A percentile compares a stretch with the other conserved stretches of the same genome.
phyloP scores from a whole-genome alignment of 2,113 vertebrate genomes.

The Phasianus colchicus region DNA sequence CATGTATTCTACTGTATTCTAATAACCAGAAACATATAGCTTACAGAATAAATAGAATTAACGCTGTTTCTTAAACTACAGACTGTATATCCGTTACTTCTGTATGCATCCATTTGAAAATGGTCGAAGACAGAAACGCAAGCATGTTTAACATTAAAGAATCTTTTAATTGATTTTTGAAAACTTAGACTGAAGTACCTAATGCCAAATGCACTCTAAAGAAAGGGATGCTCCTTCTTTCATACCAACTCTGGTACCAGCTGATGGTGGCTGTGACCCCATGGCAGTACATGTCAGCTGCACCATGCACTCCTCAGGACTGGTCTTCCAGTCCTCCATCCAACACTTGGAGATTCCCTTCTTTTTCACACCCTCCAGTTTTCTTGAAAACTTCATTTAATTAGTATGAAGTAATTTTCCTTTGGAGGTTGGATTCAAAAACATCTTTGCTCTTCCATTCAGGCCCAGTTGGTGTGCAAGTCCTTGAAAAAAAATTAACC shows the following conservation, averaged over 20 bases:
- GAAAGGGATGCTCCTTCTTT: background rate
- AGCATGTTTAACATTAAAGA: background rate
- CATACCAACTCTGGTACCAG: background rate
- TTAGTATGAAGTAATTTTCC: rapidly evolving
- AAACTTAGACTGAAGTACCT: background rate
- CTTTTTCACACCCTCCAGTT: background rate
- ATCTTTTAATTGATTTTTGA: background rate
- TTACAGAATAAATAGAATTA: background rate
- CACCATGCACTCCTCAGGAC: background rate
- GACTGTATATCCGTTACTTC: background rate
- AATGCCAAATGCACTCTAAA: background rate
- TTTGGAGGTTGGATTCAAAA: background rate
- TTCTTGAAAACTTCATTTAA: background rate
- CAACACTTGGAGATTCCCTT: background rate
- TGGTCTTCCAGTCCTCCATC: background rate
- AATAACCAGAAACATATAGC: background rate
- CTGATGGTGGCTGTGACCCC: background rate
- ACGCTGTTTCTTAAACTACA: background rate
- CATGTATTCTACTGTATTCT: background rate
- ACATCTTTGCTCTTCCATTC: rapidly evolving
- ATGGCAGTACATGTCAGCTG: background rate
- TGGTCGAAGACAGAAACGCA: background rate
- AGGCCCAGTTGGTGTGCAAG: background rate
- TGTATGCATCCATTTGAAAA: background rate
- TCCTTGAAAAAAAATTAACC: background rate